Base-by-base conservation (phyloP, 2,113 vertebrate species). In the Corythaixoides concolor region DNA sequence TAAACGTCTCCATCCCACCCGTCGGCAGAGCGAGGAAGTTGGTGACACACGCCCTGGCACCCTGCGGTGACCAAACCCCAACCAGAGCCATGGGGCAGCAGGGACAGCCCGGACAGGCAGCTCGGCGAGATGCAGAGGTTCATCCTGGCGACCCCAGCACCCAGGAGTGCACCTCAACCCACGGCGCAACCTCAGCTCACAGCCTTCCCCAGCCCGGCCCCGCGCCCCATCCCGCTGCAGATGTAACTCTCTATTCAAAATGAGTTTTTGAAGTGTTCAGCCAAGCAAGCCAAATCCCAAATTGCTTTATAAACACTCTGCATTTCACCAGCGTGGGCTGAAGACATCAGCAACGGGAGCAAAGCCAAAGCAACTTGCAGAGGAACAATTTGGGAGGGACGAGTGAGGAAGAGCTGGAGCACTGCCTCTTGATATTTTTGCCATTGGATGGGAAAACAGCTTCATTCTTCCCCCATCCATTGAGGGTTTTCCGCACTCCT, bases 281-380 rank as follows among this genome's bases (percentile, higher is more conserved):
- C 93, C 97, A 97, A 97, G 96, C 97, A 93, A 97, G 90, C 79
- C 95, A 92, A 97, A 97, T 97, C 96, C 95, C 95, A 95, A 97
- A 97, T 97, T 97, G 97, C 96, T 97, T 97, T 96, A 93, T 83
- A 92, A 95, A 90, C 92, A 85, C 69, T 81, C 83, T 90, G 77
- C 82, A 50, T 85, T 88, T 68, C 87, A 68, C 92, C 94, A 77
- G 79, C 21, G 60, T 96, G 93, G 95, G 96, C 94, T 91, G 94
- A 88, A 97, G 95, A 93, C 92, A 88, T 92, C 94, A 77, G 94
- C 81, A 64, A 72, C 0, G 73, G 92, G 95, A 97, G 85, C 68
- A 49, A 82, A 96, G 94, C 81, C 95, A 96, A 92, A 74, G 89
- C 2, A 1, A 88, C 92, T 91, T 47, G 33, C 88, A 35, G 77